These are phyloP conservation scores for Acrossocheilus wenchowensis DNA, from an alignment of 2,797 vertebrate species.

Conservation along the genomic window DNA sequence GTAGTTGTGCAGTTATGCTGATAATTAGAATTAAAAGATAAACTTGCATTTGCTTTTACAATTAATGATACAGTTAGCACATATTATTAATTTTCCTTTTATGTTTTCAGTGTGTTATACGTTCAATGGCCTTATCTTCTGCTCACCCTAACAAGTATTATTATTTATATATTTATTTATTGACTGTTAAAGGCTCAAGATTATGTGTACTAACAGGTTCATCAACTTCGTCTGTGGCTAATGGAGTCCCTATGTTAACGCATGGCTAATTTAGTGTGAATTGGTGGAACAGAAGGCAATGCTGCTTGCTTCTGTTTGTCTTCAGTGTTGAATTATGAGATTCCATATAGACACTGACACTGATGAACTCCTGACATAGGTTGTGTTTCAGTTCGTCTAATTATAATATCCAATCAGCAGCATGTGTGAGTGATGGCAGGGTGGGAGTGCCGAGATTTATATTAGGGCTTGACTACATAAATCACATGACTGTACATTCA, in stretches of 20 bases:
- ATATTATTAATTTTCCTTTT: background rate
- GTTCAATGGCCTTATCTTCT: background rate
- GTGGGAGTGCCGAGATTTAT: background rate
- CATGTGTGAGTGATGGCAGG: constrained; percentile 44
- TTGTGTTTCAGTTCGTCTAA: constrained; percentile 40
- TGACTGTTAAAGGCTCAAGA: background rate
- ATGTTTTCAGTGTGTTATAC: background rate
- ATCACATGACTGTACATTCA: constrained; percentile 28
- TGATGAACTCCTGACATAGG: constrained; percentile 42
- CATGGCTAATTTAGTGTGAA: constrained; percentile 32
- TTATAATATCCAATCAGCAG: constrained; percentile 47
- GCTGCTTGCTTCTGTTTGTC: background rate
- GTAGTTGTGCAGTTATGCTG: background rate
- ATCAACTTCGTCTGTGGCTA: constrained; percentile 22
- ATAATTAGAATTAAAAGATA: constrained; percentile 4
- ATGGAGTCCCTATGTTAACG: constrained; percentile 20
- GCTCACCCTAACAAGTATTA: background rate
- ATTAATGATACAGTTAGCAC: background rate
- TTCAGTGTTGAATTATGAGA: constrained; percentile 23
- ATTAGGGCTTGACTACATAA: constrained; percentile 31
- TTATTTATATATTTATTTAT: background rate
- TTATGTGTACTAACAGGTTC: constrained; percentile 11
- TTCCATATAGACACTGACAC: constrained; percentile 32
- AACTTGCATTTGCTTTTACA: background rate
- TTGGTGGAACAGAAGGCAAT: constrained; percentile 32